Percentiles rank a stretch among this genome's conserved stretches.
Evolutionary conservation across 1,140 invertebrate species (phyloP).

Genomic region (Parapsyche elsis): DNA sequence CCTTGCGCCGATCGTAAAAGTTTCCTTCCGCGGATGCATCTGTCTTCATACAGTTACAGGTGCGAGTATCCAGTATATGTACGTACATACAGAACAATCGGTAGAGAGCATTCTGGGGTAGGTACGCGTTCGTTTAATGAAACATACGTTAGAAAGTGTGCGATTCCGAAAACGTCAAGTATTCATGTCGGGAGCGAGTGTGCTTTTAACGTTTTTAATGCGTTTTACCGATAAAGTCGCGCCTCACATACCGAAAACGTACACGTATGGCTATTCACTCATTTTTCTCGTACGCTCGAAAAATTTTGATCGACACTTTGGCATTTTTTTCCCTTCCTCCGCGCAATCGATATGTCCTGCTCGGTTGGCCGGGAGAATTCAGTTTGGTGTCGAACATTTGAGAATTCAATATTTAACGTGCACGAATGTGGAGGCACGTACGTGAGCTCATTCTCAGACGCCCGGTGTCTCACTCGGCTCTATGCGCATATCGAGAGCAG

Average conservation of each 20-base stretch:
- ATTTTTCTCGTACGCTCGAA: not conserved
- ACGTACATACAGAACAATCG: too few species aligned
- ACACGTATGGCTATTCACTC: too few species aligned
- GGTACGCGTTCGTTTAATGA: too few species aligned
- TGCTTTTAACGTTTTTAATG: constrained; percentile 17
- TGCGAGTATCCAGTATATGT: too few species aligned
- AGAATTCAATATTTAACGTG: constrained; percentile 1
- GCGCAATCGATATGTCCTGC: not conserved
- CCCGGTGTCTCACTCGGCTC: not conserved
- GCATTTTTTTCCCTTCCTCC: not conserved
- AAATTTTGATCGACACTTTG: constrained; percentile 16
- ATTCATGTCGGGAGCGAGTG: not conserved
- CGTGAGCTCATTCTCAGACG: constrained; percentile 2
- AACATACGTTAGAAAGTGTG: too few species aligned
- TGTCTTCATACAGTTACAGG: too few species aligned
- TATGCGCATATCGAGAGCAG: not conserved
- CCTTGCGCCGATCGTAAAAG: not conserved
- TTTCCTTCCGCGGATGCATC: not conserved
- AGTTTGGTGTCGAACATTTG: constrained; percentile 7
- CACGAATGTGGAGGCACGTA: not conserved
- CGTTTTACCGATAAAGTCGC: constrained; percentile 11
- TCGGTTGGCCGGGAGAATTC: not conserved
- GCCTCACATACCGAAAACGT: not conserved
- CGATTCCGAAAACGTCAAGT: not conserved
- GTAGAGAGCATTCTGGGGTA: too few species aligned